Evolutionary conservation across 2,888 invertebrate genomes (phyloP).

Genomic region (Ophion costatus): DNA sequence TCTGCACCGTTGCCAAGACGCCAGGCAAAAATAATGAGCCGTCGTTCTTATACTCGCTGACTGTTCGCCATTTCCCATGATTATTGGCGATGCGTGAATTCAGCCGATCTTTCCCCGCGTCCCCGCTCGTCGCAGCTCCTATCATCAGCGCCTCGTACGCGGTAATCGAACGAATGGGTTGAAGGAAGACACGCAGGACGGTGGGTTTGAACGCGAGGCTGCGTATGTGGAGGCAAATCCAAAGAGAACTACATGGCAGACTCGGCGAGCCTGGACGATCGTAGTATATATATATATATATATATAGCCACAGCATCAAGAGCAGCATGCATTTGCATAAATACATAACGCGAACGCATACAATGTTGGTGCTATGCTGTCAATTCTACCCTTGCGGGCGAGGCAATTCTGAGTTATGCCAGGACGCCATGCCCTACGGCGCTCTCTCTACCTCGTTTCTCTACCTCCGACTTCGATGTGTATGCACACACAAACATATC

Average conservation of each 20-base stretch:
- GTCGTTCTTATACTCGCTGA: not conserved
- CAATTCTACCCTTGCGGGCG: constrained; percentile 82
- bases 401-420: constrained; percentile 83
- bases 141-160: not conserved
- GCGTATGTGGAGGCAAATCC: constrained; percentile 41
- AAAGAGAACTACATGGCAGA: constrained; percentile 61
- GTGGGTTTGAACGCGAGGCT: constrained; percentile 5
- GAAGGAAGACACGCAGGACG: constrained; percentile 10
- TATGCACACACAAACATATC: constrained; percentile 44
- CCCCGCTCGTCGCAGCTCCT: constrained; percentile 19
- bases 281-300: too few relatives aligned
- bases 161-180: constrained; percentile 49
- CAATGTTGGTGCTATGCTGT: constrained; percentile 83
- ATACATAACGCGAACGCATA: constrained; percentile 83
- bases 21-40: not conserved
- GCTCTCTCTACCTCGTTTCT: constrained; percentile 64
- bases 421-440: constrained; percentile 80
- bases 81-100: constrained; percentile 9
- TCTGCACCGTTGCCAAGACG: not conserved
- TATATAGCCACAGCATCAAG: constrained; percentile 52
- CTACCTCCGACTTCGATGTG: constrained; percentile 62
- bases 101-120: constrained; percentile 18
- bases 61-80: not conserved
- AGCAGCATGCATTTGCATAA: constrained; percentile 83
- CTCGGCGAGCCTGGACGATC: constrained; percentile 20